Evolutionary conservation across 2,888 invertebrate genomes (phyloP).

Genomic region (Nasonia oneida): DNA sequence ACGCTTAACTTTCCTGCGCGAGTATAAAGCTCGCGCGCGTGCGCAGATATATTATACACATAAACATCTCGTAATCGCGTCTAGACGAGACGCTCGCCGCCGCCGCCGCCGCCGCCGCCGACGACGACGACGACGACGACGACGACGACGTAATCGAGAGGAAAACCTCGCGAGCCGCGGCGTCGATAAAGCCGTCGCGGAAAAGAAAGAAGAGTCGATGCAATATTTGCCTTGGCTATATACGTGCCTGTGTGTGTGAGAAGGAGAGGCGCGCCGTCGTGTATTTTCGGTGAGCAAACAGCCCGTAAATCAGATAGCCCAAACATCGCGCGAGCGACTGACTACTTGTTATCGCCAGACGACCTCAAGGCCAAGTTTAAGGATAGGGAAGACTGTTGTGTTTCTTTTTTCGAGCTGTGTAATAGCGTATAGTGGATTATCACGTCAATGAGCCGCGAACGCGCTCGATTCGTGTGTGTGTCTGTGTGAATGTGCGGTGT

Average conservation of each 20-base stretch:
- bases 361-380: not conserved
- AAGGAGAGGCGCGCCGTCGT: not conserved
- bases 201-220: not conserved
- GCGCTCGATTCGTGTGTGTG: too few species aligned
- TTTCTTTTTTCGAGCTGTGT: too few species aligned
- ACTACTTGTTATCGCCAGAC: not conserved
- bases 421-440: too few species aligned
- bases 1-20: not conserved
- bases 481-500: not conserved
- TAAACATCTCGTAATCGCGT: constrained; percentile 1
- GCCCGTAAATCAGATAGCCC: constrained; percentile 18
- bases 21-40: not conserved
- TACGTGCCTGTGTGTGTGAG: not conserved
- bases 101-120: not conserved
- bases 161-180: not conserved
- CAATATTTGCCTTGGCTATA: not conserved
- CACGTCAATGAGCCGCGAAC: too few species aligned
- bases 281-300: constrained; percentile 19
- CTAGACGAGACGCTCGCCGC: not conserved
- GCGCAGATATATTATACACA: not conserved
- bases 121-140: not conserved
- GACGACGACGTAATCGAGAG: not conserved
- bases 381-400: too few species aligned
- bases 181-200: not conserved
- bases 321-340: not conserved